These are phyloP conservation scores for Chionis minor DNA, from an alignment of 2,113 vertebrate species.

Conservation along the genomic window DNA sequence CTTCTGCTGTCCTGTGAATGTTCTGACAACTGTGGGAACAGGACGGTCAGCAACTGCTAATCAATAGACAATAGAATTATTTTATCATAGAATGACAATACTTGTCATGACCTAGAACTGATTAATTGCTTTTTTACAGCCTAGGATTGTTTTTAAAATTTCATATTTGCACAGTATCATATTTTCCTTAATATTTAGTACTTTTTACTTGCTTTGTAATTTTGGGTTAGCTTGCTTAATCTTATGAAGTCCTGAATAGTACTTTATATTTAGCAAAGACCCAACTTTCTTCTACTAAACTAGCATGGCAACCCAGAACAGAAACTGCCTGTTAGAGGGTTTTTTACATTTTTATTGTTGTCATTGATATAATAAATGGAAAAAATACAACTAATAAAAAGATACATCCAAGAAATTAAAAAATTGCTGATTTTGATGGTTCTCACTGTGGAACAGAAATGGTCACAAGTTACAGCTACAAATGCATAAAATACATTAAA, in stretches of 20 bases:
- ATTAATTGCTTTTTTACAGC: background rate
- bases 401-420: background rate
- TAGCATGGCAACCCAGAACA: background rate
- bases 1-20: background rate
- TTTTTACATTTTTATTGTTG: background rate
- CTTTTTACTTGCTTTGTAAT: background rate
- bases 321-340: background rate
- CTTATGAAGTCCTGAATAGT: background rate
- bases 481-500: background rate
- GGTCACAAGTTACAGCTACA: background rate
- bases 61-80: background rate
- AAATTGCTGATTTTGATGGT: background rate
- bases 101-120: background rate
- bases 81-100: background rate
- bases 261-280: background rate
- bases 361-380: background rate
- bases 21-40: background rate
- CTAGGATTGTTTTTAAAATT: background rate
- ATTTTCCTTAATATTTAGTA: background rate
- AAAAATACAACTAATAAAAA: background rate
- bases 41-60: background rate
- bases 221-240: background rate
- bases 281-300: background rate
- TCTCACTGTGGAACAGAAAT: background rate
- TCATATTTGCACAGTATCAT: background rate